Base-by-base conservation (phyloP, 2,113 vertebrate genomes). In the Zonotrichia leucophrys region DNA sequence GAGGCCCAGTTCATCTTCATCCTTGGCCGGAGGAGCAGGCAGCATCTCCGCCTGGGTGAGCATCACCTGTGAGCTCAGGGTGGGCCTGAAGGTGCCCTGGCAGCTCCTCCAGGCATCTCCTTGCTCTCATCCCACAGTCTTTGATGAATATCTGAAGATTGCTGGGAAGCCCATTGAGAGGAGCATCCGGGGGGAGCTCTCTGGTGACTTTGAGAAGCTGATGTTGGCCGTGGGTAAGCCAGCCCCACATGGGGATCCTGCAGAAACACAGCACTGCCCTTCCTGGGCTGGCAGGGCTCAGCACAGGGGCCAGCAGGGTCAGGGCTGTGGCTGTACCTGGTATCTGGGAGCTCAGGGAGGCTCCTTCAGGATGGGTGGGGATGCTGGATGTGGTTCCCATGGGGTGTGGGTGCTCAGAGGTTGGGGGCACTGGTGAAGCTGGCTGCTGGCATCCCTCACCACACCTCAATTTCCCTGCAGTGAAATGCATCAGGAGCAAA, bases 1-100 rank as follows among this genome's bases (percentile, higher is more conserved):
- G 99, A 99, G 94, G 98, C 99, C 66, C 98, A 98, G 96, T 99
- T 99, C 97, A 99, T 99, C 96, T 99, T 98, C 96, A 98, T 99
- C 94, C 96, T 99, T 94, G 99, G 99, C 95, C 99, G 98, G 95
- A 98, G 99, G 50, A 99, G 99, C 94, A 97, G 98, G 92, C 98
- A 98, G 89, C 99, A 99, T 94, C 99, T 99, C 41, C 98, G 94
- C 35, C 93, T 99, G 95, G 99, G 99, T 99, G 83, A 98, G 98
- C 66, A 49, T 62, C 89, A 55, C 66, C 73, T 73, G 50, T 1
- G 0, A 66, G 41, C 46, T 79, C 4, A 0, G 64, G 16, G 15
- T 72, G 77, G 69, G 64, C 63, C 66, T 56, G 56, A 58, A 74
- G 12, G 8, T 24, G 33, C 7, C 75, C 68, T 63, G 14, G 44